A percentile compares a stretch with the other conserved stretches of the same genome.
Conservation (phyloP, 2,113 vertebrate genomes). For the Aix galericulata region DNA sequence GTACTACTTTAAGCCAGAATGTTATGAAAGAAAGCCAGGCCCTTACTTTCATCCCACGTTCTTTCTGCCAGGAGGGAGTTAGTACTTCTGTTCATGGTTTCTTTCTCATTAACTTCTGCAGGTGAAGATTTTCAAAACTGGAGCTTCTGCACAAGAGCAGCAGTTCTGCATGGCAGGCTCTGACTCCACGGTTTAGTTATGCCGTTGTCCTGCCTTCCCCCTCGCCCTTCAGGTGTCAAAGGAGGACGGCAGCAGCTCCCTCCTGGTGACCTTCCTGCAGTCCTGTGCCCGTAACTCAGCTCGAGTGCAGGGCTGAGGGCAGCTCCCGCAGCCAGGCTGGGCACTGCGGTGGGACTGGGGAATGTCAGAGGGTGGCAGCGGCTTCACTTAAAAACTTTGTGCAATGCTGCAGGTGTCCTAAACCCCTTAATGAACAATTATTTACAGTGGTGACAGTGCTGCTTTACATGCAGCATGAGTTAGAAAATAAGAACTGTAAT, state of each 20-base stretch:
- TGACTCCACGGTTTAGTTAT: rapidly evolving
- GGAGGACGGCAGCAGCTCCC: background rate
- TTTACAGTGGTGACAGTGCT: background rate
- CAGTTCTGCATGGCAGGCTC: background rate
- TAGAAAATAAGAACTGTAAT: background rate
- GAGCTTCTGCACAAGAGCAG: background rate
- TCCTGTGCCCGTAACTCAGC: background rate
- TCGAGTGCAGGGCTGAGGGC: too few species aligned
- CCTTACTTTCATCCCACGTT: background rate
- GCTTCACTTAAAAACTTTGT: background rate
- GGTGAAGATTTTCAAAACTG: background rate
- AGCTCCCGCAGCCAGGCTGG: background rate
- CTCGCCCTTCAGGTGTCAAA: background rate
- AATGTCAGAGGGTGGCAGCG: background rate
- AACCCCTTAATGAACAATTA: background rate
- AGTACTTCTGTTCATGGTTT: background rate
- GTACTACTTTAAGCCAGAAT: background rate
- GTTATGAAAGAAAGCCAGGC: background rate
- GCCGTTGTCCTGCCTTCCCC: background rate
- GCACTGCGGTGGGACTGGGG: background rate
- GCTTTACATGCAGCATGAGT: background rate
- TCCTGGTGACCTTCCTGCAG: rapidly evolving
- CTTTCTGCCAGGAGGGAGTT: background rate
- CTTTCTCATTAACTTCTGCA: background rate
- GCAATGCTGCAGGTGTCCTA: background rate